Evolutionary conservation across 2,888 invertebrate species (phyloP), one percentile per base, ranked within the genome.

Genomic region (Mermis nigrescens): DNA sequence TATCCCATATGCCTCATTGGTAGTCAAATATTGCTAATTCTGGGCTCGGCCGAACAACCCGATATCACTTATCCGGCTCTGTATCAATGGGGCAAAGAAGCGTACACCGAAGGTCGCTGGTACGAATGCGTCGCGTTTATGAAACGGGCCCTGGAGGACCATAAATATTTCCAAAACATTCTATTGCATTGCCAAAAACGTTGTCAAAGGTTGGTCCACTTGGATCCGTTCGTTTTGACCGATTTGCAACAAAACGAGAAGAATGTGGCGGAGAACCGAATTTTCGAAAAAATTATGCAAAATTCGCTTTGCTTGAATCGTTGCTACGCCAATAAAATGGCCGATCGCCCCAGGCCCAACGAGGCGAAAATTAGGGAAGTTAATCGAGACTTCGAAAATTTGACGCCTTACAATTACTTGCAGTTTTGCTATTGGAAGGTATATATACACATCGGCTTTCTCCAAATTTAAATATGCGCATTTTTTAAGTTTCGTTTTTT

Each of bases 391-490:
- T 81, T 86, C 73, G 76, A 80, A 57, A 75, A 77, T 15, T 75
- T 79, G 61, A 79, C 78, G 65, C 82, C 84, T 0, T 87, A 86
- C 74, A 82, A 83, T 68, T 86, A 84, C 74, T 75, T 86, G 62
- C 86, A 87, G 68, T 76, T 83, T 57, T 87, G 86, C 70, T 84
- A 85, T 72, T 85, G 75, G 71, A 80, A 82, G 77, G 82, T 82
- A 72, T 38, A n/a, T n/a, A n/a, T n/a, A n/a, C n/a, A n/a, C n/a
- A n/a, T n/a, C n/a, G n/a, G n/a, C n/a, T n/a, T n/a, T n/a, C n/a
- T n/a, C n/a, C n/a, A n/a, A n/a, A n/a, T n/a, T n/a, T n/a, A n/a
- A n/a, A n/a, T n/a, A n/a, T n/a, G n/a, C n/a, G n/a, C n/a, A n/a
- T n/a, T n/a, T n/a, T n/a, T n/a, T n/a, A n/a, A n/a, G n/a, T n/a